These are phyloP conservation scores for Colinus virginianus DNA, from an alignment of 2,113 vertebrate genomes.

Conservation along the genomic window DNA sequence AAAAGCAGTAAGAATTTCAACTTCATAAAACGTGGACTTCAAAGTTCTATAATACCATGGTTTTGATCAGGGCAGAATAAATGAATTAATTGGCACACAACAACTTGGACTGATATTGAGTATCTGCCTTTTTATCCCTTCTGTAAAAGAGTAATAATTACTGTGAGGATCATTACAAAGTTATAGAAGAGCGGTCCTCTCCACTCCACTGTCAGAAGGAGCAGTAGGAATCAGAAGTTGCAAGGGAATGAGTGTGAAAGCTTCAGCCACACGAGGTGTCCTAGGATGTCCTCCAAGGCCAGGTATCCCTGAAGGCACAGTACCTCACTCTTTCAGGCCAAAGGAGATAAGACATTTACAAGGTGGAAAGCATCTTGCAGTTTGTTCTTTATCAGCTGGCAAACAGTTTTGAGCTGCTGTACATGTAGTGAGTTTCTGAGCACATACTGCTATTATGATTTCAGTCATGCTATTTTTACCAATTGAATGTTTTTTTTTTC, in stretches of 20 bases:
- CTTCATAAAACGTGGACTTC: not conserved
- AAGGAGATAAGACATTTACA: not conserved
- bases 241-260: not conserved
- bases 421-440: not conserved
- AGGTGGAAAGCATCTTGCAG: not conserved
- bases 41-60: not conserved
- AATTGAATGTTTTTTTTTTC: not conserved
- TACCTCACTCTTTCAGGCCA: not conserved
- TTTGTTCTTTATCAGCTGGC: not conserved
- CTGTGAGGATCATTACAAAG: not conserved
- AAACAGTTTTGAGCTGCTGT: not conserved
- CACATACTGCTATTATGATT: not conserved
- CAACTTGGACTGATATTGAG: not conserved
- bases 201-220: not conserved
- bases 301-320: not conserved
- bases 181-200: not conserved
- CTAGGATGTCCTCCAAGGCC: not conserved
- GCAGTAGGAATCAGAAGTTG: not conserved
- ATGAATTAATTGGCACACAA: not conserved
- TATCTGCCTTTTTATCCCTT: not conserved
- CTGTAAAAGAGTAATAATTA: not conserved
- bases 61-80: not conserved
- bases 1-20: not conserved
- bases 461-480: not conserved
- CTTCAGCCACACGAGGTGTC: not conserved